A percentile compares a stretch with the other conserved stretches of the same genome.
Evolutionary conservation across 2,888 invertebrate genomes (phyloP).

Genomic region (Neelides folsomi): DNA sequence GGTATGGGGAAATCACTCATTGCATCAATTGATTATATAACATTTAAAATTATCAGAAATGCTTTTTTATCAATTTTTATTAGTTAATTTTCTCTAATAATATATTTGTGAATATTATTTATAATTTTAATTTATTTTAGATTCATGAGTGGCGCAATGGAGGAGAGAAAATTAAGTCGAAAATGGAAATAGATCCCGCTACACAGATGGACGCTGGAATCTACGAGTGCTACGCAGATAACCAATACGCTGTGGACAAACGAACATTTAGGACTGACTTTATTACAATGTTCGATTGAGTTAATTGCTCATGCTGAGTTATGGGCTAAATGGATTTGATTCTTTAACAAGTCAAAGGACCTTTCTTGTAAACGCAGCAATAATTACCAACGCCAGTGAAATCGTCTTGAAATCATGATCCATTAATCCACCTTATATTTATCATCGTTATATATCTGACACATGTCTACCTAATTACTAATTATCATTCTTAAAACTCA

Average conservation of each 20-base stretch:
- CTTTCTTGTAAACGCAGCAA: background rate
- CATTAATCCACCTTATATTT: conserved; percentile 1
- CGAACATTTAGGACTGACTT: conserved; percentile 87
- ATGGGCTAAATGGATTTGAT: background rate
- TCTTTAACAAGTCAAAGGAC: background rate
- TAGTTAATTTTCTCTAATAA: too few species aligned
- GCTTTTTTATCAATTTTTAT: too few species aligned
- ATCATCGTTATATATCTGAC: too few species aligned
- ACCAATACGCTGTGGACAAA: conserved; percentile 81
- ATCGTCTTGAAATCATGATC: background rate
- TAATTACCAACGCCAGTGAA: background rate
- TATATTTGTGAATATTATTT: too few species aligned
- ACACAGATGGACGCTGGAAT: conserved; percentile 94
- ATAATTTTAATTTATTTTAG: conserved; percentile 42
- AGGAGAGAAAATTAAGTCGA: conserved; percentile 71
- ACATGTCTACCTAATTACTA: too few species aligned
- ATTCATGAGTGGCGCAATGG: conserved; percentile 80
- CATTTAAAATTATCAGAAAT: too few species aligned
- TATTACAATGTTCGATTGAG: conserved; percentile 66
- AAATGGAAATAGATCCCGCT: conserved; percentile 86
- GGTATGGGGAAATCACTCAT: too few species aligned
- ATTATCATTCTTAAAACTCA: too few species aligned
- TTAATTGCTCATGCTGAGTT: background rate
- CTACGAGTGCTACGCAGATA: conserved; percentile 85
- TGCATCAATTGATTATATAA: background rate